Evolutionary conservation across 2,797 vertebrate species (phyloP).

Genomic region (Lates japonicus): DNA sequence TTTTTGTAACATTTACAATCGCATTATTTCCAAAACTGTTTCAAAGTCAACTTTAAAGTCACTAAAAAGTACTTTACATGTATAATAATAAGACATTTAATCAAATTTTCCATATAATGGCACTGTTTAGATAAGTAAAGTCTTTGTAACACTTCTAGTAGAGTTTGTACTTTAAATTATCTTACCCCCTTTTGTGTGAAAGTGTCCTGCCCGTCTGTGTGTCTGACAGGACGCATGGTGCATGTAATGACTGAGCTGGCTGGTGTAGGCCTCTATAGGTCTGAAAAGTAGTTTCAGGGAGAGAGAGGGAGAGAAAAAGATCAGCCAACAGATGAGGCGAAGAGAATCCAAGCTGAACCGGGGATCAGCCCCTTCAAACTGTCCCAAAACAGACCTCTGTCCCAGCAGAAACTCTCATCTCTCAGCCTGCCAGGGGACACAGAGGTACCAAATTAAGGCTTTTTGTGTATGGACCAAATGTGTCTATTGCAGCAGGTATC

Average conservation of each 20-base stretch:
- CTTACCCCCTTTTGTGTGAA: slow-evolving; percentile 79
- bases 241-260: slow-evolving; percentile 70
- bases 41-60: slow-evolving; percentile 30
- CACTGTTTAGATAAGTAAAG: slow-evolving; percentile 16
- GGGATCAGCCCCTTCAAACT: slow-evolving; percentile 74
- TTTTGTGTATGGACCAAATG: neutral
- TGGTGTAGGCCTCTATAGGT: slow-evolving; percentile 60
- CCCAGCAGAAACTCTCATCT: slow-evolving; percentile 41
- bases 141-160: slow-evolving; percentile 19
- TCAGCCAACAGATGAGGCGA: slow-evolving; percentile 81
- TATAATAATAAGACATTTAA: slow-evolving; percentile 8
- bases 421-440: neutral
- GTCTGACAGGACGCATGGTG: slow-evolving; percentile 65
- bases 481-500: neutral
- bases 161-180: slow-evolving; percentile 58
- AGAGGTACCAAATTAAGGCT: neutral
- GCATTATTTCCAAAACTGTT: slow-evolving; percentile 34
- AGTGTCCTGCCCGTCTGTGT: slow-evolving; percentile 67
- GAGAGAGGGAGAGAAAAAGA: slow-evolving; percentile 50
- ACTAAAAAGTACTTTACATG: neutral
- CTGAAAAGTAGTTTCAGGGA: slow-evolving; percentile 66
- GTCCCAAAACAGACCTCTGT: slow-evolving; percentile 55
- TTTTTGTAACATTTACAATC: slow-evolving; percentile 17
- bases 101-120: neutral
- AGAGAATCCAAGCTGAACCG: slow-evolving; percentile 79